phyloP scores from a whole-genome alignment of 1,140 invertebrate species.

The Holotrichia oblita region DNA sequence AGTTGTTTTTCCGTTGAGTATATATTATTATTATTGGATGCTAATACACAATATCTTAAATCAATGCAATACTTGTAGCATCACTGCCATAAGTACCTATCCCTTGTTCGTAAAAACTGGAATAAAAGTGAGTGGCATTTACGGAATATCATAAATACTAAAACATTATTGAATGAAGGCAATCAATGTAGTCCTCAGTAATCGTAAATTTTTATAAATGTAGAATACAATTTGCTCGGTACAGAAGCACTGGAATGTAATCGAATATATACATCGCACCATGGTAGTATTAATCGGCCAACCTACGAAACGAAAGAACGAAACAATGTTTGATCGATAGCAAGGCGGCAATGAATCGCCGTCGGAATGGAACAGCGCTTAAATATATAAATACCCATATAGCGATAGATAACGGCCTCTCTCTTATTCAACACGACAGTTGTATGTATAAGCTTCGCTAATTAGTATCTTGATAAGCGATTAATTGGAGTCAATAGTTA shows the following conservation, averaged over 20 bases:
- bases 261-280: background rate
- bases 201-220: background rate
- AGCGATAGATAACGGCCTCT: background rate
- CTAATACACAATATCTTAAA: no score
- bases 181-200: background rate
- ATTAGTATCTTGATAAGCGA: constrained; percentile 40
- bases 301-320: background rate
- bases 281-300: background rate
- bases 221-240: background rate
- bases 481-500: constrained; percentile 34
- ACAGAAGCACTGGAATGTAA: background rate
- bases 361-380: background rate
- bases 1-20: no score
- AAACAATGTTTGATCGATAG: constrained; percentile 30
- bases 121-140: background rate
- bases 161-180: background rate
- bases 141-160: background rate
- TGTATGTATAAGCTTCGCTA: constrained; percentile 19
- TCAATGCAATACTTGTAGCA: no score
- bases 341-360: constrained; percentile 15
- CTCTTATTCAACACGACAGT: constrained; percentile 12
- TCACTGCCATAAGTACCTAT: background rate
- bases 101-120: background rate
- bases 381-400: constrained; percentile 19
- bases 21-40: no score